Base-by-base conservation (phyloP, 1,140 invertebrate genomes). In the Ceratina japonica region DNA sequence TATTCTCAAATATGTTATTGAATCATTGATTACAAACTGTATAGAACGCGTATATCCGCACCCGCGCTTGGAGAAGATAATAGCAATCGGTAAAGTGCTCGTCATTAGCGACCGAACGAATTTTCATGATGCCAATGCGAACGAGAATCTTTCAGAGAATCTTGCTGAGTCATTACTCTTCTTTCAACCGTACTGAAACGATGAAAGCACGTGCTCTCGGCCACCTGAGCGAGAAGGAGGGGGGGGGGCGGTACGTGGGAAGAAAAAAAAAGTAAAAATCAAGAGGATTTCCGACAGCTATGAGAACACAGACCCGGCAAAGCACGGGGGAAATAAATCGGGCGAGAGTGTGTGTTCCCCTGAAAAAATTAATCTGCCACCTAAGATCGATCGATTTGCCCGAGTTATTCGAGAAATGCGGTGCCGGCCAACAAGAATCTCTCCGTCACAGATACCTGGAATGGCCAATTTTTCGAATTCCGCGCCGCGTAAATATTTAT, bases 101-200 rank as follows among this genome's bases (percentile, higher is more conserved):
- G 59, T 78, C 75, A 64, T 72, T 72, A 72, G 44, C 62, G 71
- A 79, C 22, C 54, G 44, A 71, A 79, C 77, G 70, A 74, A 64
- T 73, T 64, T 73, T 79, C 62, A 73, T 73, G 71, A 65, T 79
- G 44, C 62, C 77, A 73, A 73, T 73, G 51, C 31, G 54, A 61
- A 74, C 31, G 52, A 79, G 65, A 74, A 73, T 73, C 70, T 73
- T 66, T 58, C n/a, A 52, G 22, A 74, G 37, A 37, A 79, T 74
- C 71, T 64, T 44, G 72, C 62, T 66, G 71, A 80, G 64, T 80
- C 62, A 75, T 80, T 80, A 75, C 44, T 80, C 71, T 75, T 68
- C 69, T 58, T 80, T 62, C 70, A 75, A 59, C 63, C 52, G 54
- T 24, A n/a, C 72, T 24, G 64, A 27, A 75, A 75, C 66, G 78